A percentile compares a stretch with the other conserved stretches of the same genome.
Evolutionary conservation across 2,113 vertebrate genomes (phyloP).

Genomic region (Polypterus bichir): DNA sequence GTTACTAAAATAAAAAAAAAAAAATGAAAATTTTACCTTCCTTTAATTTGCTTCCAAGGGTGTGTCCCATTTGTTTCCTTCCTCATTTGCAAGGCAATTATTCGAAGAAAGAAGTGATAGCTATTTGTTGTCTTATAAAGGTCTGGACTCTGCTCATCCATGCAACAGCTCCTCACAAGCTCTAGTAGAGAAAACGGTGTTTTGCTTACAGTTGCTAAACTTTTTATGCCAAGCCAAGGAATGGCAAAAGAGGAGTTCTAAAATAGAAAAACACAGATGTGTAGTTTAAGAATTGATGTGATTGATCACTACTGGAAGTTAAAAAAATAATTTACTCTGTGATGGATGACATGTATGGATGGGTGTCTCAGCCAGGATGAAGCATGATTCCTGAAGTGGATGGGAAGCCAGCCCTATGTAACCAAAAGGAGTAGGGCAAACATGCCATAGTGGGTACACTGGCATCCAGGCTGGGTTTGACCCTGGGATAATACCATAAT

Average conservation of each 20-base stretch:
- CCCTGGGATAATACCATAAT: no score
- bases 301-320: no score
- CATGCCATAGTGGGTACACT: no score
- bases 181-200: slow-evolving; percentile 72
- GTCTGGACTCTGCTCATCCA: slow-evolving; percentile 41
- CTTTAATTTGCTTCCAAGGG: slow-evolving; percentile 94
- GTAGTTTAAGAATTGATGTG: no score
- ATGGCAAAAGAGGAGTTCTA: slow-evolving; percentile 74
- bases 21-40: slow-evolving; percentile 53
- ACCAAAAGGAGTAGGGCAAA: no score
- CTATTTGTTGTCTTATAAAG: slow-evolving; percentile 75
- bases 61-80: slow-evolving; percentile 56
- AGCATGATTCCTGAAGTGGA: no score
- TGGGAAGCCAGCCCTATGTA: no score
- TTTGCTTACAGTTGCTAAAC: slow-evolving; percentile 56
- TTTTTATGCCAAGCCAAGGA: slow-evolving; percentile 81
- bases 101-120: slow-evolving; percentile 81
- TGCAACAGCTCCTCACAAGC: slow-evolving; percentile 67
- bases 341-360: no score
- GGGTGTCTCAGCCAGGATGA: no score
- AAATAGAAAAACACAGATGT: slow-evolving; percentile 18
- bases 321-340: no score
- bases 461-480: no score
- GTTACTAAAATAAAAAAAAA: no score
- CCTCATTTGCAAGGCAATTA: slow-evolving; percentile 71